A percentile compares a stretch with the other conserved stretches of the same genome.
These are phyloP conservation scores for Echiichthys vipera DNA, from an alignment of 2,797 vertebrate species.

Conservation along the genomic window DNA sequence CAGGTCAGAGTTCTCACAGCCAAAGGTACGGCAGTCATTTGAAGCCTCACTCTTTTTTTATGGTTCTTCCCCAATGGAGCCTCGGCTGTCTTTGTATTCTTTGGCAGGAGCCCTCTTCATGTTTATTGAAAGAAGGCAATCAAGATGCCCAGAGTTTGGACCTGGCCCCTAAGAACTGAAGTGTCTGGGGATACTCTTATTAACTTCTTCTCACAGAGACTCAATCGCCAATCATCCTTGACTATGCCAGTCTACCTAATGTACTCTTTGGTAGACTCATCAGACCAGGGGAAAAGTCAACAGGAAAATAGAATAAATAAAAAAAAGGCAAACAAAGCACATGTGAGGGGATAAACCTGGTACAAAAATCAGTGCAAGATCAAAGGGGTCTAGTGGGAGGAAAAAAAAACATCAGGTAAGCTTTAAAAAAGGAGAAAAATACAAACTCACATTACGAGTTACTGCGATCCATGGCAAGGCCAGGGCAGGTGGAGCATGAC, in stretches of 20 bases:
- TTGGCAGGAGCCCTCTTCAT: constrained; percentile 55
- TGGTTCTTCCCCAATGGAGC: constrained; percentile 38
- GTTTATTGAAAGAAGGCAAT: constrained; percentile 74
- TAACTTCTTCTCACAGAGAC: constrained; percentile 51
- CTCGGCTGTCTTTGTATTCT: constrained; percentile 64
- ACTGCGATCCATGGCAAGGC: constrained; percentile 31
- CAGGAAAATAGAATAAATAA: constrained; percentile 12
- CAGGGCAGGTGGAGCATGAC: constrained; percentile 27
- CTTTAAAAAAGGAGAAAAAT: constrained; percentile 8
- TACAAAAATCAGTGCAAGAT: constrained; percentile 26
- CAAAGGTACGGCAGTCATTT: constrained; percentile 69
- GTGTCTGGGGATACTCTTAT: constrained; percentile 52
- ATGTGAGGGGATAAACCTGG: constrained; percentile 26
- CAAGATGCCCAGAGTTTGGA: constrained; percentile 49
- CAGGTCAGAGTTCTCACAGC: constrained; percentile 78
- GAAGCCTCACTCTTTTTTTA: constrained; percentile 61
- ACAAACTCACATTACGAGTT: constrained; percentile 31
- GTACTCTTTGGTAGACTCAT: constrained; percentile 63
- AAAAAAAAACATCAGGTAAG: not conserved
- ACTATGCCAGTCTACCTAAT: constrained; percentile 44
- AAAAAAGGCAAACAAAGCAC: constrained; percentile 36
- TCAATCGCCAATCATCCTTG: constrained; percentile 53
- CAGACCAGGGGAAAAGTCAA: constrained; percentile 30
- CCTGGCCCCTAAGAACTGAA: constrained; percentile 49
- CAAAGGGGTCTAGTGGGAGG: constrained; percentile 15